A percentile compares a stretch with the other conserved stretches of the same genome.
Evolutionary conservation across 2,113 vertebrate species (phyloP).

Genomic region (Grus americana): DNA sequence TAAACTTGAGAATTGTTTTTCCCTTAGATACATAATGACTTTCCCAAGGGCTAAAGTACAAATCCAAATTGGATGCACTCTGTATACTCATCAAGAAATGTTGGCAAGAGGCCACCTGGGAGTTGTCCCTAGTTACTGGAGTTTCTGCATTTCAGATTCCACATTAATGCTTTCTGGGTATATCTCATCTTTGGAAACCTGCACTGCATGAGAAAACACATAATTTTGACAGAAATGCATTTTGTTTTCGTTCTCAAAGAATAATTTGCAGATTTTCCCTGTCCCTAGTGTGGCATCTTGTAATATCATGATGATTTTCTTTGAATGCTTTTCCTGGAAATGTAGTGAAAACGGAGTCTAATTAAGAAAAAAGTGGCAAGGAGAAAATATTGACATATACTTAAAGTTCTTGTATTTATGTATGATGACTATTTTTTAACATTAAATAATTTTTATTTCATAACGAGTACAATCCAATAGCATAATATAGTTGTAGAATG

Average conservation of each 20-base stretch:
- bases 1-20: slow-evolving; percentile 57
- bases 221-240: background rate
- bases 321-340: background rate
- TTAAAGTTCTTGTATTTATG: background rate
- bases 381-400: background rate
- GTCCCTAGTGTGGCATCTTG: slow-evolving; percentile 7
- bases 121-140: slow-evolving; percentile 27
- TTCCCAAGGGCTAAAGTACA: slow-evolving; percentile 39
- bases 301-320: background rate
- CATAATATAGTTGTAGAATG: background rate
- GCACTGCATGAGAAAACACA: background rate
- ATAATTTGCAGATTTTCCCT: background rate
- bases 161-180: slow-evolving; percentile 16
- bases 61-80: slow-evolving; percentile 59
- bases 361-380: background rate
- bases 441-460: background rate
- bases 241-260: background rate
- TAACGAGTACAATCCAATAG: background rate
- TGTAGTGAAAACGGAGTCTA: background rate
- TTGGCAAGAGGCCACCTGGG: slow-evolving; percentile 54
- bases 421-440: background rate
- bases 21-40: slow-evolving; percentile 35
- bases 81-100: slow-evolving; percentile 49
- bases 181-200: background rate
- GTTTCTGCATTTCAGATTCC: slow-evolving; percentile 29